These are phyloP conservation scores for Anastrepha obliqua DNA, from an alignment of 1,140 invertebrate species.

Conservation along the genomic window DNA sequence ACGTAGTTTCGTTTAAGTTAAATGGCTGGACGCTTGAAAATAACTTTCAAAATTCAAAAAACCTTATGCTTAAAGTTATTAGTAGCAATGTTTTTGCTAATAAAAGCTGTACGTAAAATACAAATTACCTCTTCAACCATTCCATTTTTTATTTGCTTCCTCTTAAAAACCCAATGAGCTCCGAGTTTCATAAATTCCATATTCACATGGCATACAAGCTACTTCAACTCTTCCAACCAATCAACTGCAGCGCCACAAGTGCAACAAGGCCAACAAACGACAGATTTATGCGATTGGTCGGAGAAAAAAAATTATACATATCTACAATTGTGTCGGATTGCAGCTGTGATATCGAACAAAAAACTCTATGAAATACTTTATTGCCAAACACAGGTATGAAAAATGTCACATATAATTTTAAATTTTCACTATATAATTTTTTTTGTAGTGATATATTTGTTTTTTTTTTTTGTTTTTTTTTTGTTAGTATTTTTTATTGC, in stretches of 20 bases:
- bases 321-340: too few species aligned
- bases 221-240: slow-evolving; percentile 10
- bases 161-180: not conserved
- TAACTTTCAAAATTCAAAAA: too few species aligned
- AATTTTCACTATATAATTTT: not conserved
- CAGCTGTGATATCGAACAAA: not conserved
- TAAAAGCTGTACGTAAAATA: too few species aligned
- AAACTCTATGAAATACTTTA: slow-evolving; percentile 9
- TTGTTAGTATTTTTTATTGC: not conserved
- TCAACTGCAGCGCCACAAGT: slow-evolving; percentile 37
- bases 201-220: not conserved
- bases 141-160: too few species aligned
- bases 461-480: too few species aligned
- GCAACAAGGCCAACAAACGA: slow-evolving; percentile 47
- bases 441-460: not conserved
- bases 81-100: too few species aligned
- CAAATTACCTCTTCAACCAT: too few species aligned
- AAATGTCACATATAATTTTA: slow-evolving; percentile 28
- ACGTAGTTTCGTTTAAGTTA: too few species aligned
- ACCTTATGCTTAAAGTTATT: too few species aligned
- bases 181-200: not conserved
- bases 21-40: too few species aligned
- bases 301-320: not conserved
- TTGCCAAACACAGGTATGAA: slow-evolving; percentile 39
- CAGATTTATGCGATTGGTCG: slow-evolving; percentile 16